These are phyloP conservation scores for Cyanoramphus novaezelandiae DNA, from an alignment of 2,113 vertebrate species.

Conservation along the genomic window DNA sequence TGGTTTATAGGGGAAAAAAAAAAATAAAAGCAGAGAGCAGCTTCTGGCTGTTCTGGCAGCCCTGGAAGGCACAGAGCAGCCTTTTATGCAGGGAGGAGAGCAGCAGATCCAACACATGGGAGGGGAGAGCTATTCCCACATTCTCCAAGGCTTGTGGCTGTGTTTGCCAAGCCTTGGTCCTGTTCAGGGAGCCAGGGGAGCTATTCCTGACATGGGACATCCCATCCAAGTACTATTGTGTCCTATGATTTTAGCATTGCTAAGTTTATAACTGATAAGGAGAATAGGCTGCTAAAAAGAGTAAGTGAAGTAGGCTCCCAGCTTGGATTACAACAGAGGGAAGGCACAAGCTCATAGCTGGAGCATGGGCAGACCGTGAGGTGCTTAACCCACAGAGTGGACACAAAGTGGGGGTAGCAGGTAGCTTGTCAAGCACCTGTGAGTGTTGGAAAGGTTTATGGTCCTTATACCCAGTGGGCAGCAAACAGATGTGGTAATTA, in stretches of 20 bases:
- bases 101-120: not conserved
- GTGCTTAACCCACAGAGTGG: not conserved
- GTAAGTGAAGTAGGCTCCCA: not conserved
- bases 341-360: slow-evolving; percentile 8
- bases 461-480: not conserved
- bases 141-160: not conserved
- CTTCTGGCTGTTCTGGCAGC: not conserved
- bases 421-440: accelerated
- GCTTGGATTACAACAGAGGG: not conserved
- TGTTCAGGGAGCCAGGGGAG: not conserved
- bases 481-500: not conserved
- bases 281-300: slow-evolving; percentile 21
- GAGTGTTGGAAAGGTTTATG: not conserved
- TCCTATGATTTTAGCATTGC: not conserved
- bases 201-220: not conserved
- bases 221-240: not conserved
- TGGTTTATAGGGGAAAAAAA: not conserved
- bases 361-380: not conserved
- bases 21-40: not conserved
- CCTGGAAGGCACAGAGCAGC: not conserved
- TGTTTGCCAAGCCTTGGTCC: not conserved
- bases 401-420: not conserved
- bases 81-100: not conserved
- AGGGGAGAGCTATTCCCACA: not conserved
- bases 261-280: slow-evolving; percentile 42